Base-by-base conservation (phyloP, 2,113 vertebrate species). In the Pollimyrus isidori region DNA sequence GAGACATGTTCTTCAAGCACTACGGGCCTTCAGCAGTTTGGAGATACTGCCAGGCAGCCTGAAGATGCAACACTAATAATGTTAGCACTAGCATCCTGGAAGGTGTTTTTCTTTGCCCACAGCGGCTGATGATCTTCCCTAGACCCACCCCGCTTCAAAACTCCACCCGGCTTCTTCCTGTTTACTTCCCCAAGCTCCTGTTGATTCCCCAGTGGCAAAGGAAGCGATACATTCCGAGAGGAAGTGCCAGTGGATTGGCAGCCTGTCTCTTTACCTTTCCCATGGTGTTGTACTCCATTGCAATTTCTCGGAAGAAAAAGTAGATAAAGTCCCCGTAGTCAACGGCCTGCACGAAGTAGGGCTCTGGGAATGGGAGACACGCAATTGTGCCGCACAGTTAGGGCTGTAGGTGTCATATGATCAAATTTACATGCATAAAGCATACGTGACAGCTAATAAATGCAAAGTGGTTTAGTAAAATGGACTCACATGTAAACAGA, bases 221-320 rank as follows among this genome's bases (percentile, higher is more conserved):
- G 93, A 94, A 94, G 93, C 93, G 92, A 92, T 91, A 91, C 92
- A 91, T 93, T 92, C 94, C 94, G 92, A 92, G 86, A 53, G 73
- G 90, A 88, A 90, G 88, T 48, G 48, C 58, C 21, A 82, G 62
- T 23, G 30, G 19, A 7, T 19, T 13, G 15, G 42, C 53, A 30
- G 48, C 0, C 6, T 0, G 9, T 23, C 80, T 90, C 56, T 48
- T 96, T 96, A 99, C 98, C 98, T 99, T 99, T 91, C 98, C 98
- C 97, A 99, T 99, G 93, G 96, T 98, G 96, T 99, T 99, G 96
- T 99, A 99, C 90, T 99, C 98, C 94, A 99, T 98, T 0, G 98
- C 98, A 92, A 99, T 99, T 95, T 99, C 98, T 90, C 98, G 97
- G 95, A 98, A 99, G 96, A 99, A 99, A 94, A 99, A 99, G 94